Evolutionary conservation across 2,113 vertebrate genomes (phyloP).

Genomic region (Hippocampus guttulatus): DNA sequence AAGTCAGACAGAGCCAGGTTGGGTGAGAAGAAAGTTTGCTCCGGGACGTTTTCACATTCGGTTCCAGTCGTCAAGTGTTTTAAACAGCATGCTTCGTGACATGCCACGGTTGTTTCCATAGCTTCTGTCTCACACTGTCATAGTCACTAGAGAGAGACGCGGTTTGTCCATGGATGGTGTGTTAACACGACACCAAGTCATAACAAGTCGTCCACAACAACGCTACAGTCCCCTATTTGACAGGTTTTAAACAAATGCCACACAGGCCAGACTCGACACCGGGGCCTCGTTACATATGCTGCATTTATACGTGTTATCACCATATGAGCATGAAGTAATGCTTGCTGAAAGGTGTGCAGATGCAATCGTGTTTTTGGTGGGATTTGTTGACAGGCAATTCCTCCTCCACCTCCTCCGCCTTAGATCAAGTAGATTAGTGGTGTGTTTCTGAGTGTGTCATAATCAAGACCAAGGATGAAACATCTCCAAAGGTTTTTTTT

Average conservation of each 20-base stretch:
- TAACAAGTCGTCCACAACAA: neutral
- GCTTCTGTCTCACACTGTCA: neutral
- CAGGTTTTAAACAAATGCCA: slow-evolving; percentile 15
- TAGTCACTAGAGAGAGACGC: neutral
- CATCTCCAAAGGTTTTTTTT: neutral
- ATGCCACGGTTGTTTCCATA: too few relatives aligned
- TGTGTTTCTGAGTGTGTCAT: slow-evolving; percentile 23
- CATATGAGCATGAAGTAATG: slow-evolving; percentile 32
- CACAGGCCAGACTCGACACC: slow-evolving; percentile 5
- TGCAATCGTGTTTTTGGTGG: slow-evolving; percentile 45
- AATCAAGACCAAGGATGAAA: slow-evolving; percentile 3
- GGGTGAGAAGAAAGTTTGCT: too few relatives aligned
- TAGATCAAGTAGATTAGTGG: slow-evolving; percentile 33
- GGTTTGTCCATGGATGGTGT: neutral
- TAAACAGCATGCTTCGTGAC: too few relatives aligned
- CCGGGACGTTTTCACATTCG: too few relatives aligned
- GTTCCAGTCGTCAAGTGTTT: too few relatives aligned
- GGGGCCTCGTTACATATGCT: neutral
- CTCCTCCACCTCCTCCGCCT: slow-evolving; percentile 9
- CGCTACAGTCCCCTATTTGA: neutral
- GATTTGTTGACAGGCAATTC: slow-evolving; percentile 15
- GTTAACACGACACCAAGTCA: neutral
- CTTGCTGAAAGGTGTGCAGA: slow-evolving; percentile 44
- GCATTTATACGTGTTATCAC: neutral
- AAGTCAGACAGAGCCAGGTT: too few relatives aligned